Evolutionary conservation across 2,888 invertebrate genomes (phyloP).

Genomic region (Lottia gigantea): DNA sequence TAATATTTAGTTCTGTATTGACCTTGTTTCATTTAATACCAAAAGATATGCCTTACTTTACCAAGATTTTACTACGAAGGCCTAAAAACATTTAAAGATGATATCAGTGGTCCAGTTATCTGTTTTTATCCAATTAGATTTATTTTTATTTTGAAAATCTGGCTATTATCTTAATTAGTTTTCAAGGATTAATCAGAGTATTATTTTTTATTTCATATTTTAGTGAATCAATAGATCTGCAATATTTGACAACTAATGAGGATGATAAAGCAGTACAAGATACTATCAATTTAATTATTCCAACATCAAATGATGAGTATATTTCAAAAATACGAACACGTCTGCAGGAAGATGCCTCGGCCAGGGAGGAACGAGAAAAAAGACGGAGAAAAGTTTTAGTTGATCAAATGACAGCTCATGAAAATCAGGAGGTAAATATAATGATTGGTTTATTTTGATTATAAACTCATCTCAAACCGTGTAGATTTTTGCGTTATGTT

Average conservation of each 20-base stretch:
- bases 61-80: no score
- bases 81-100: no score
- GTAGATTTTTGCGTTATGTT: not conserved
- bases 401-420: conserved; percentile 66
- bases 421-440: conserved; percentile 62
- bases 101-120: no score
- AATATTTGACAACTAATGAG: conserved; percentile 47
- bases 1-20: not conserved
- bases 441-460: no score
- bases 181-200: no score
- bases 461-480: no score
- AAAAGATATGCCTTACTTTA: no score
- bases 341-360: conserved; percentile 66
- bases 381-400: conserved; percentile 66
- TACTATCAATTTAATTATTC: conserved; percentile 54
- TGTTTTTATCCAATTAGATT: no score
- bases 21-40: no score
- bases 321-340: conserved; percentile 65
- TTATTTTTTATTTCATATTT: no score
- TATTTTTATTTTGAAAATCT: no score
- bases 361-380: conserved; percentile 66
- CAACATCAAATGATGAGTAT: conserved; percentile 63
- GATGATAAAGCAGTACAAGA: conserved; percentile 47
- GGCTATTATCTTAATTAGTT: no score
- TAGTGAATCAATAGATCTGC: conserved; percentile 53